A percentile compares a stretch with the other conserved stretches of the same genome.
These are phyloP conservation scores for Urophycis tenuis DNA, from an alignment of 2,797 vertebrate genomes.

Conservation along the genomic window DNA sequence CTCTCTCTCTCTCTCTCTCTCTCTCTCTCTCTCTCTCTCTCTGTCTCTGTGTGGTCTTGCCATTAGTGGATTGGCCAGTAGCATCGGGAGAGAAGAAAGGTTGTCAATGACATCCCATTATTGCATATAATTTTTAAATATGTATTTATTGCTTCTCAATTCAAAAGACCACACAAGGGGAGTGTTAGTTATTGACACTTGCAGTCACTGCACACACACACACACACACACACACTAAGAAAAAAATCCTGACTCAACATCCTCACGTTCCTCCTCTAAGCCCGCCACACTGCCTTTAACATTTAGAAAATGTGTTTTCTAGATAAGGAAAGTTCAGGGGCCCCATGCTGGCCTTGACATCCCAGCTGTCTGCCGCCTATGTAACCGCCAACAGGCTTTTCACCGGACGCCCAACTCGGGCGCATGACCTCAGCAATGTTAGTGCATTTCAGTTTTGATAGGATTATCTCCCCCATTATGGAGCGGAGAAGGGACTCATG, in stretches of 20 bases:
- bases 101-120: constrained; percentile 16
- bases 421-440: constrained; percentile 59
- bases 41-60: background rate
- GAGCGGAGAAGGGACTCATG: constrained; percentile 33
- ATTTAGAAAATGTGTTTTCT: constrained; percentile 15
- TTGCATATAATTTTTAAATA: background rate
- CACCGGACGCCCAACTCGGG: constrained; percentile 15
- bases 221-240: background rate
- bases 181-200: background rate
- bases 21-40: constrained; percentile 1
- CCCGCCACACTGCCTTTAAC: background rate
- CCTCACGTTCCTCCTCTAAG: background rate
- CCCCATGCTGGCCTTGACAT: constrained; percentile 22
- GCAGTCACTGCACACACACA: background rate
- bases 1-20: background rate
- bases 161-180: background rate
- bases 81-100: constrained; percentile 12
- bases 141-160: background rate
- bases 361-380: constrained; percentile 22
- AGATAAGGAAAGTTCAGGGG: constrained; percentile 27
- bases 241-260: background rate
- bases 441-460: constrained; percentile 58
- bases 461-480: constrained; percentile 62
- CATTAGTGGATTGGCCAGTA: background rate
- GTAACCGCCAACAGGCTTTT: constrained; percentile 24